Evolutionary conservation across 2,888 invertebrate species (phyloP), one percentile per base, ranked within the genome.

Genomic region (Cosmia pyralina): DNA sequence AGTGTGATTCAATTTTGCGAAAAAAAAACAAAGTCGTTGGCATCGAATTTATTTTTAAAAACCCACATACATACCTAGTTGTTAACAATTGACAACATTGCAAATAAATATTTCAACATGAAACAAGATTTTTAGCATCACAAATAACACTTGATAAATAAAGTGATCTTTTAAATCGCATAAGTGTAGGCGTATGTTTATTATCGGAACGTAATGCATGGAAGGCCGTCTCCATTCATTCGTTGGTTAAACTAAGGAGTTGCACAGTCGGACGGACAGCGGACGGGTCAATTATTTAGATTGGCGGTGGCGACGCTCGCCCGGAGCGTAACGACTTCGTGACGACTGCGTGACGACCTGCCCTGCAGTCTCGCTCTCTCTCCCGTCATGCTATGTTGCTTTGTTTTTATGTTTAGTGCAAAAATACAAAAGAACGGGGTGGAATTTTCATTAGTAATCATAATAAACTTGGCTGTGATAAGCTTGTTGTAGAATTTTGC

Each of bases 251-350:
- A 76, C 75, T 85, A 90, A 92, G 92, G 92, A 91, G 90, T 92
- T 92, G 93, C 92, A 92, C 90, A 94, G 93, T 91, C 91, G 88
- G 90, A 90, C 92, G 94, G 94, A 92, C 94, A 93, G 91, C 91
- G 94, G 89, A 92, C 90, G 91, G 93, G 94, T 95, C 96, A 96
- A 96, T 96, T 96, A 96, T 96, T 96, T 96, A 96, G 96, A 96
- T 96, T 96, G 96, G 94, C 90, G 92, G 92, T 93, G 94, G 92
- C 94, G 94, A 88, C 92, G 88, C 88, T 87, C 82, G 85, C 90
- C 87, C 87, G 81, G 82, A 88, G 86, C 81, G 83, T 89, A 89
- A 89, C 88, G 87, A 88, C 88, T 90, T 91, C 91, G 92, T 90
- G 92, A 92, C 90, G 91, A 90, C 88, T 89, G 85, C 83, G 84